Conservation (phyloP, 2,113 vertebrate genomes). For the Centropus unirufus region DNA sequence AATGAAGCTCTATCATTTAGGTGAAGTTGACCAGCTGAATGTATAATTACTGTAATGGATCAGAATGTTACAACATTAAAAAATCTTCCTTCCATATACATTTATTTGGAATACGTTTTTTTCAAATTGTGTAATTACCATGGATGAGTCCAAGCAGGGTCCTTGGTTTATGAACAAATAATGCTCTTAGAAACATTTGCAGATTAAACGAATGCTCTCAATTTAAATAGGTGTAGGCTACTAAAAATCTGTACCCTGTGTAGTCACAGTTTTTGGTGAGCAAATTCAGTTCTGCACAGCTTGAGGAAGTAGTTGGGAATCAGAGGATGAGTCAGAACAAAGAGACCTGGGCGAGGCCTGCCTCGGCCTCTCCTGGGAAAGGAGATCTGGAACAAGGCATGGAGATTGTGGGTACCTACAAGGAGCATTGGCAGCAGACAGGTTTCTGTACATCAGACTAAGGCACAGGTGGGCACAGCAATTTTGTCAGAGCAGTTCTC, state of each 20-base stretch:
- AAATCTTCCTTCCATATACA: background rate
- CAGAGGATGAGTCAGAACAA: background rate
- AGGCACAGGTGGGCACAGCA: background rate
- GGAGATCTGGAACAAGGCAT: background rate
- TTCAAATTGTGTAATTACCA: background rate
- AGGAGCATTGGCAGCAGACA: background rate
- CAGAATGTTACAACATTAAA: background rate
- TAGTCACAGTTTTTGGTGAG: background rate
- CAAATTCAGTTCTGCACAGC: background rate
- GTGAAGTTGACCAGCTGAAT: conserved; percentile 37
- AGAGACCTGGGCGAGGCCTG: background rate
- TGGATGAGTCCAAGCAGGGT: background rate
- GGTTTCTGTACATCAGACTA: background rate
- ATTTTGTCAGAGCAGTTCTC: background rate
- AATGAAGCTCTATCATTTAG: conserved; percentile 23
- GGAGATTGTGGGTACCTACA: background rate
- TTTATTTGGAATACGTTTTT: background rate
- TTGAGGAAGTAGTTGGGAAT: background rate
- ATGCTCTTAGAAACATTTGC: background rate
- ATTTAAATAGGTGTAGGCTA: background rate
- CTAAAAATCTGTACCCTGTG: background rate
- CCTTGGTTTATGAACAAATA: background rate
- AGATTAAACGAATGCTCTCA: background rate
- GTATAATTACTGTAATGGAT: conserved; percentile 44
- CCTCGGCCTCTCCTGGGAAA: background rate